These are phyloP conservation scores for Drosophila mercatorum DNA, from an alignment of 2,888 invertebrate genomes.

Conservation along the genomic window DNA sequence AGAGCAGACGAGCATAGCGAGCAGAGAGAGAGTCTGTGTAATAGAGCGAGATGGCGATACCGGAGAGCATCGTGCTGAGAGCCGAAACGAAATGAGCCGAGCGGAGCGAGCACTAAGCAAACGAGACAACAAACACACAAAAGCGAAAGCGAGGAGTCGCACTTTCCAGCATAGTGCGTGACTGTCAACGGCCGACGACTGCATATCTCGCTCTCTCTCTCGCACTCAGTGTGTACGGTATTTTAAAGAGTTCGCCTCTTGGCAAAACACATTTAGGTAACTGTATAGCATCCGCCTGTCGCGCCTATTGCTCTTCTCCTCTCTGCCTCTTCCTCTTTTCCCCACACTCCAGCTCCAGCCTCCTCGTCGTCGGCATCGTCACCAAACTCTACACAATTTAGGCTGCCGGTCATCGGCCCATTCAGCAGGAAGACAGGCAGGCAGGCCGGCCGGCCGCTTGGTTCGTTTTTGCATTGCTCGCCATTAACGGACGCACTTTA, in stretches of 20 bases:
- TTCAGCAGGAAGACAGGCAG: conserved; percentile 48
- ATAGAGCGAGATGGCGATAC: conserved; percentile 18
- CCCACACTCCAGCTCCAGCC: background rate
- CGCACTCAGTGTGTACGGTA: conserved; percentile 31
- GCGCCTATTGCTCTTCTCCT: conserved; percentile 5
- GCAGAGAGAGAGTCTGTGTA: conserved; percentile 12
- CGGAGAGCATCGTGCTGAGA: conserved; percentile 26
- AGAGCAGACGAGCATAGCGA: conserved; percentile 26
- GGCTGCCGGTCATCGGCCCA: conserved; percentile 31
- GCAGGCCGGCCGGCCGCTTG: conserved; percentile 47
- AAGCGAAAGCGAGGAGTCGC: conserved; percentile 73
- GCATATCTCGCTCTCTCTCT: conserved; percentile 9
- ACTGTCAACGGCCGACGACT: conserved; percentile 32
- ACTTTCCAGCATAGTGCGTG: conserved; percentile 43
- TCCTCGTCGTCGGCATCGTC: conserved; percentile 42
- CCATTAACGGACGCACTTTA: conserved; percentile 68
- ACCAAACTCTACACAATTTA: conserved; percentile 77
- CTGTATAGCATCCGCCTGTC: conserved; percentile 41
- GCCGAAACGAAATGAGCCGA: conserved; percentile 25
- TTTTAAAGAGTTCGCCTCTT: conserved; percentile 67
- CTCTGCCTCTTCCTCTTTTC: too few relatives aligned
- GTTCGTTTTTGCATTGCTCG: conserved; percentile 30
- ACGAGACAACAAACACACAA: conserved; percentile 74
- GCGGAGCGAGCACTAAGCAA: conserved; percentile 41
- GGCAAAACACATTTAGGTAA: conserved; percentile 53